These are phyloP conservation scores for Masnerella sp. DNA, from an alignment of 2,888 invertebrate genomes.

Conservation along the genomic window DNA sequence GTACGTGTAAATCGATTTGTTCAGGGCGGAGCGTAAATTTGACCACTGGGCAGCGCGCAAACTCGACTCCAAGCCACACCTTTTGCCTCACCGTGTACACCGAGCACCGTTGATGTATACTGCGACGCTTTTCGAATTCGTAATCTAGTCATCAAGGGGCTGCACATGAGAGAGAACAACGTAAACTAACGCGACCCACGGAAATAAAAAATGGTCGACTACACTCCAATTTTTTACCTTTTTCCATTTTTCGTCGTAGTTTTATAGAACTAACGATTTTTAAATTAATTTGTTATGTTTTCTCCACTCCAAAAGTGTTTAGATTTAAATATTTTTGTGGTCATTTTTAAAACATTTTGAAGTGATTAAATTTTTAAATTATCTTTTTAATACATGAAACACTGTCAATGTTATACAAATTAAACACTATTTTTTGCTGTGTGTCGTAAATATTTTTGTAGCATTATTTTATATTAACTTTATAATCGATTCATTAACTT, in stretches of 20 bases:
- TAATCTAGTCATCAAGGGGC: constrained; percentile 47
- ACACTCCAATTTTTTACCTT: not conserved
- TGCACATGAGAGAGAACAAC: constrained; percentile 22
- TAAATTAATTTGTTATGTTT: too few relatives aligned
- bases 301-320: too few relatives aligned
- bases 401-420: too few relatives aligned
- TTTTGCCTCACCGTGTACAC: constrained; percentile 58
- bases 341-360: too few relatives aligned
- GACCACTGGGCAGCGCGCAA: constrained; percentile 76
- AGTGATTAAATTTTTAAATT: too few relatives aligned
- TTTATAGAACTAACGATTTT: too few relatives aligned
- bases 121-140: constrained; percentile 56
- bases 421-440: too few relatives aligned
- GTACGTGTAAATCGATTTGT: constrained; percentile 68
- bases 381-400: too few relatives aligned
- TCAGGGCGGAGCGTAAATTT: constrained; percentile 74
- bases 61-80: constrained; percentile 71
- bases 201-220: constrained; percentile 7
- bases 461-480: too few relatives aligned
- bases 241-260: not conserved
- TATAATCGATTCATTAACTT: too few relatives aligned
- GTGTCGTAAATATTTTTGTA: too few relatives aligned
- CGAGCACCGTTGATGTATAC: constrained; percentile 20
- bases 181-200: not conserved
- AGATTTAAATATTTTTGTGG: too few relatives aligned